These are phyloP conservation scores for Sardina pilchardus DNA, from an alignment of 2,113 vertebrate genomes.

Conservation along the genomic window DNA sequence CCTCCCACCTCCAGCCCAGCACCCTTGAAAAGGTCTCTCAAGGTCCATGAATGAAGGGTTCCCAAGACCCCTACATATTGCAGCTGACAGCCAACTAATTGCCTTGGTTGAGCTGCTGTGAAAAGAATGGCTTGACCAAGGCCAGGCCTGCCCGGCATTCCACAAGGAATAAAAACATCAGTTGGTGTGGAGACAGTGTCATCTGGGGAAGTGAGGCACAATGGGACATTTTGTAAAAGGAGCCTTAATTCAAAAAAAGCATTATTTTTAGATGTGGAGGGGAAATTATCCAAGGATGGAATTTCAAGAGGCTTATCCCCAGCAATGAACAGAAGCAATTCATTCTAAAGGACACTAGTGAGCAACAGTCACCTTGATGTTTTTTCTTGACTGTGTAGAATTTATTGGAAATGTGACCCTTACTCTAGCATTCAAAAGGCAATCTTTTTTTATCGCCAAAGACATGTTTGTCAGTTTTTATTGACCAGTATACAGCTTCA, in stretches of 20 bases:
- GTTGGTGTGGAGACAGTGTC: constrained; percentile 46
- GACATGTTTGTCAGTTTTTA: no score
- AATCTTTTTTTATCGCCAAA: background rate
- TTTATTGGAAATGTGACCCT: background rate
- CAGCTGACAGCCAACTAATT: constrained; percentile 57
- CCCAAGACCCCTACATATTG: constrained; percentile 56
- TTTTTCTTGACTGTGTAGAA: background rate
- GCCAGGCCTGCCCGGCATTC: constrained; percentile 51
- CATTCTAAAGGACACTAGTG: background rate
- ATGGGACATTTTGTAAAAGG: constrained; percentile 30
- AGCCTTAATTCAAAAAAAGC: constrained; percentile 43
- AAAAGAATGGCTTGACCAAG: constrained; percentile 52
- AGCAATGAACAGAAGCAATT: background rate
- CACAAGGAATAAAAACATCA: constrained; percentile 47
- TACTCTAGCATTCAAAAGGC: background rate
- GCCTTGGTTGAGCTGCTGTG: constrained; percentile 47
- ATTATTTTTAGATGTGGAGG: constrained; percentile 30
- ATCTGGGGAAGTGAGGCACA: constrained; percentile 30
- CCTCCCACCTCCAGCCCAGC: background rate
- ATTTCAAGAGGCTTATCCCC: background rate
- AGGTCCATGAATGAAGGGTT: constrained; percentile 56
- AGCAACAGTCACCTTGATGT: background rate
- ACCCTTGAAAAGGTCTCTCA: constrained; percentile 55
- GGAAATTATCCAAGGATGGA: constrained; percentile 19
- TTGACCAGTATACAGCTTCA: no score